Conservation (phyloP, 2,113 vertebrate species). For the Silurus asotus region DNA sequence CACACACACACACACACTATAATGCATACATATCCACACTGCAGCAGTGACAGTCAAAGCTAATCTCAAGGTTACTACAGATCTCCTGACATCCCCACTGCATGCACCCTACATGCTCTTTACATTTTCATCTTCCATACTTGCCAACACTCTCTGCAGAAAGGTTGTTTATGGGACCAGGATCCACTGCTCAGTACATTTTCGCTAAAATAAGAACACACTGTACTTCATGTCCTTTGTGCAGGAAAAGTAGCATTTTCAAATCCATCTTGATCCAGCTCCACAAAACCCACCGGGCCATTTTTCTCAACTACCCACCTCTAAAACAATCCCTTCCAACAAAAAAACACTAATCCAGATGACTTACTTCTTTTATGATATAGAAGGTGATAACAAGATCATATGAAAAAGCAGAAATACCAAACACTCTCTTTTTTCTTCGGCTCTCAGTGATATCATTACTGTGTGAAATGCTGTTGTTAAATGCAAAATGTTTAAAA, state of each 20-base stretch:
- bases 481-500: neutral
- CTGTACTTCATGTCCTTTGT: neutral
- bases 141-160: neutral
- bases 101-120: conserved; percentile 8
- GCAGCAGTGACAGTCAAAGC: conserved; percentile 38
- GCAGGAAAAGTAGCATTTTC: neutral
- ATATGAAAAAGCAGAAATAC: neutral
- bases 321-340: neutral
- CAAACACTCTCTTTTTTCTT: neutral
- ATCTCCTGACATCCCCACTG: conserved; percentile 29
- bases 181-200: neutral
- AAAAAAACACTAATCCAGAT: conserved; percentile 1
- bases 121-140: neutral
- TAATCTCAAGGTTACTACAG: conserved; percentile 52
- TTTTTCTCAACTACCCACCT: neutral
- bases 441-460: neutral
- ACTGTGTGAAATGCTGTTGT: neutral
- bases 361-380: neutral
- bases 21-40: neutral
- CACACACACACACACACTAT: neutral
- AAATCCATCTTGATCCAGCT: neutral
- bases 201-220: neutral
- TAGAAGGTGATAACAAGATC: neutral
- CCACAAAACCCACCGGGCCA: neutral
- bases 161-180: neutral